Evolutionary conservation across 2,888 invertebrate genomes (phyloP).

Genomic region (Netelia melanura): DNA sequence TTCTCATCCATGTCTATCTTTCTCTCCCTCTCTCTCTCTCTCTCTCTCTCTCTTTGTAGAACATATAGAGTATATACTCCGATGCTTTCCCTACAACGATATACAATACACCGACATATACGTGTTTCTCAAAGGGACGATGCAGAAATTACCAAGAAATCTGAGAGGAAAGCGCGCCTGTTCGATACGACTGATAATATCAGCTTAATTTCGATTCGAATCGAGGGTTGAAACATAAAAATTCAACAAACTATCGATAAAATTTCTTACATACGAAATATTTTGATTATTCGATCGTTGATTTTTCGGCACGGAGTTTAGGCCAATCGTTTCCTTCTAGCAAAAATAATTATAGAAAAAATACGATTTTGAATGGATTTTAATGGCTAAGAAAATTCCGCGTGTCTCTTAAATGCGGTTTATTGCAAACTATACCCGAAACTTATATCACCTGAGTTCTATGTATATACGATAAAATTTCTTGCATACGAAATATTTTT

Average conservation of each 20-base stretch:
- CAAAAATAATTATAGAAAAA: no score
- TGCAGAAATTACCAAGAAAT: constrained; percentile 4
- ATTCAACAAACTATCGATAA: background rate
- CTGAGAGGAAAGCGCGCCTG: background rate
- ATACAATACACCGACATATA: background rate
- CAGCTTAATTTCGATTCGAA: background rate
- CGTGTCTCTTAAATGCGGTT: no score
- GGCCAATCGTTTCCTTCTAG: no score
- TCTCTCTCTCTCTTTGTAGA: background rate
- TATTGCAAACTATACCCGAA: no score
- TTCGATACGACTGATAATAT: background rate
- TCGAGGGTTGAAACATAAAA: background rate
- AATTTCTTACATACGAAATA: no score
- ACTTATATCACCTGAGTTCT: no score
- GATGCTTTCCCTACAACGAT: background rate
- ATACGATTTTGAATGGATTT: no score
- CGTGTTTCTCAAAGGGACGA: background rate
- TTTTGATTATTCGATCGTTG: no score
- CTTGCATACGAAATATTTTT: no score
- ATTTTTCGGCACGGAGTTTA: no score
- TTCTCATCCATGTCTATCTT: constrained; percentile 62
- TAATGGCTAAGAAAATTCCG: no score
- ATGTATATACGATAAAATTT: no score
- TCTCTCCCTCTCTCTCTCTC: constrained; percentile 11
- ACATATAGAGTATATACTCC: background rate